Evolutionary conservation across 2,113 vertebrate genomes (phyloP).

Genomic region (Leucopsar rothschildi): DNA sequence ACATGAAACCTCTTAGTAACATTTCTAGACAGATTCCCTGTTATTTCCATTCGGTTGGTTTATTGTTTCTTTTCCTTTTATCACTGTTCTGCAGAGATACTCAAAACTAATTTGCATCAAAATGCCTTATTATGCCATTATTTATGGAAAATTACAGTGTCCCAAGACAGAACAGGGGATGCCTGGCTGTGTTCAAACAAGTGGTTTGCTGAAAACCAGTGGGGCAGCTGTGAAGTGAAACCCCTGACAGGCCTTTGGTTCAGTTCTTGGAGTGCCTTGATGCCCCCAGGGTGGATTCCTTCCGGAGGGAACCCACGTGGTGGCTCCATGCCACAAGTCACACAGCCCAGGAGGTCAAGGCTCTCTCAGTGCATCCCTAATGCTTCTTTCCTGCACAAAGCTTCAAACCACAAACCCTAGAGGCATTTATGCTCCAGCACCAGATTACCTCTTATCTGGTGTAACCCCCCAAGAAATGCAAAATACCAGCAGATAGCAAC

Average conservation of each 20-base stretch:
- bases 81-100: background rate
- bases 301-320: background rate
- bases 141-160: background rate
- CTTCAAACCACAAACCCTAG: background rate
- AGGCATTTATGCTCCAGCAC: background rate
- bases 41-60: background rate
- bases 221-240: background rate
- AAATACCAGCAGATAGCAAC: background rate
- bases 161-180: background rate
- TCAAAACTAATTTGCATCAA: background rate
- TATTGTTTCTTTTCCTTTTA: background rate
- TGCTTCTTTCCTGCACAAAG: background rate
- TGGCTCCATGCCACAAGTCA: background rate
- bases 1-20: background rate
- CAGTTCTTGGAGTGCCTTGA: background rate
- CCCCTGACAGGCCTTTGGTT: background rate
- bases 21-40: background rate
- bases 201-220: background rate
- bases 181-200: background rate
- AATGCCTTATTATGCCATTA: background rate
- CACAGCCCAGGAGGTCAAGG: accelerated
- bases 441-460: background rate
- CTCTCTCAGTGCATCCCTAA: background rate
- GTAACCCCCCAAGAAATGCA: background rate
- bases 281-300: background rate